Percentiles rank a stretch among this genome's conserved stretches.
phyloP scores from a whole-genome alignment of 2,888 invertebrate genomes.

The Druceiella hillmani region DNA sequence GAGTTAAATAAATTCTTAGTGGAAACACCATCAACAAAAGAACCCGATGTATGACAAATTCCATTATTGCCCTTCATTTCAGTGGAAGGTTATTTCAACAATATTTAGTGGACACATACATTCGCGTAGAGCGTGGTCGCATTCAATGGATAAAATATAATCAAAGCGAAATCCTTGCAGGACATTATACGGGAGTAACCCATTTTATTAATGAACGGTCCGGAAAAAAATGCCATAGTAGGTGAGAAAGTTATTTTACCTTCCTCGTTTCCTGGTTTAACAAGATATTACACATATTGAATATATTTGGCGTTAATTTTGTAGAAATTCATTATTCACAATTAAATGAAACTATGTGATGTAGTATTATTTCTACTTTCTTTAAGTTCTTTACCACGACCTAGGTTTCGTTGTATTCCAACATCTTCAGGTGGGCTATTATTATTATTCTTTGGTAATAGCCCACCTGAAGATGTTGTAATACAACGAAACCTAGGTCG shows the following conservation, averaged over 20 bases:
- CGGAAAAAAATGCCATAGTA: slow-evolving; percentile 17
- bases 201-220: slow-evolving; percentile 18
- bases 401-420: no score
- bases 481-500: no score
- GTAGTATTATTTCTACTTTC: no score
- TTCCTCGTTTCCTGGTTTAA: slow-evolving; percentile 16
- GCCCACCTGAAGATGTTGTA: no score
- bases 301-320: no score
- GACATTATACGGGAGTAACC: slow-evolving; percentile 19
- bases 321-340: no score
- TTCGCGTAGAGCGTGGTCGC: slow-evolving; percentile 17
- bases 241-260: slow-evolving; percentile 21
- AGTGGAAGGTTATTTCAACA: slow-evolving; percentile 17
- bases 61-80: slow-evolving; percentile 17
- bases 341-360: no score
- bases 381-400: no score
- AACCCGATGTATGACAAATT: slow-evolving; percentile 17
- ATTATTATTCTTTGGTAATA: no score
- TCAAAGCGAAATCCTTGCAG: slow-evolving; percentile 18
- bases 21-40: slow-evolving; percentile 16
- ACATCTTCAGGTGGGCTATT: no score
- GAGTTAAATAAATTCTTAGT: slow-evolving; percentile 16
- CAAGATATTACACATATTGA: no score
- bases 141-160: slow-evolving; percentile 20
- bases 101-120: slow-evolving; percentile 17